Base-by-base conservation (phyloP, 1,140 invertebrate species). In the Subanguina moxae region DNA sequence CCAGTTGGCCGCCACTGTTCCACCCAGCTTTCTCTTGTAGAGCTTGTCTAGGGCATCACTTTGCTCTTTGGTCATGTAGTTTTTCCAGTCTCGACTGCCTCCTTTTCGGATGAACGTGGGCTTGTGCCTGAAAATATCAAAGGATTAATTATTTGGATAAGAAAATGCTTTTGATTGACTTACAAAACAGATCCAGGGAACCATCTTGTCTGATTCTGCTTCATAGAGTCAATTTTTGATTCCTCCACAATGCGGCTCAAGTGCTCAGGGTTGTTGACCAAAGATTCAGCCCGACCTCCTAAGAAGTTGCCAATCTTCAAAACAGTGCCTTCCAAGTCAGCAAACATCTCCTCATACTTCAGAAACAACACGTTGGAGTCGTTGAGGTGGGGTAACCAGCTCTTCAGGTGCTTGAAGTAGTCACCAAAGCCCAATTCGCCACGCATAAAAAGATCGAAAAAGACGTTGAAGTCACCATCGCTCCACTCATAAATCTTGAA, bases 1-100 rank as follows among this genome's bases (percentile, higher is more conserved):
- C 75, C 75, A 82, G 38, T 75, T 57, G 15, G 69, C 74, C 19
- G 80, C 80, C 38, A 59, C 65, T 27, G 78, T 81, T n/a, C 72
- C 76, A 13, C 65, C 70, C 21, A 82, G 38, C 21, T 61, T 62
- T 1, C 69, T 64, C 1, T 63, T 45, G 32, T 74, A 79, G n/a
- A 75, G 42, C 1, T 62, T 42, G 57, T 84, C 84, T 38, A 84
- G 64, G 21, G 70, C 67, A 45, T 78, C 76, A 27, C 74, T 81
- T 62, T 84, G 83, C 59, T 85, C 84, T 1, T 71, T 67, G n/a
- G 71, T 80, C 64, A 85, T 80, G 62, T 84, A 73, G 65, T 84
- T 84, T 70, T 82, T 84, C 84, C 84, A 84, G 64, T 85, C 83
- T 1, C 85, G 75, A 7, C 72, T 73, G 43, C 80, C 75, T 1